Base-by-base conservation (phyloP, 92 coral and sea anemone species). In the Parazoanthus swiftii region DNA sequence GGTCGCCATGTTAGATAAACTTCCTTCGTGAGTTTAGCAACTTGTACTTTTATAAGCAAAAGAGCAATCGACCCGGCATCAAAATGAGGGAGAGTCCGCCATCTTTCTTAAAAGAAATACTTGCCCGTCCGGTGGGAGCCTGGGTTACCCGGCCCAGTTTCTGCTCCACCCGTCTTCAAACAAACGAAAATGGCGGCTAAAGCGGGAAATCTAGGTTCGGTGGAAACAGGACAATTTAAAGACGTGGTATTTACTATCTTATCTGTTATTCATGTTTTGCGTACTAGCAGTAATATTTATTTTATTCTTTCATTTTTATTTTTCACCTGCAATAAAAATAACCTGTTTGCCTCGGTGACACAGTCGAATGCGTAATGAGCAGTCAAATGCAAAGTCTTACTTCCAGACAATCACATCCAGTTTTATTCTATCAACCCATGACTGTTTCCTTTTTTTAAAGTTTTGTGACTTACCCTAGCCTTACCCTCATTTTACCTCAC, bases 101-200 rank as follows among this genome's bases (percentile, higher is more conserved):
- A 72, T 36, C 84, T 20, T 58, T 21, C 42, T 2, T 39, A 39
- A 39, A 29, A 29, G 33, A 29, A 29, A 29, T 29, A 39, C 42
- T 4, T 2, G 38, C 74, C 38, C 80, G 56, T 50, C 74, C 39
- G 29, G 29, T 23, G 25, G 50, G 44, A 42, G 65, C 81, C 83
- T 84, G 72, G 81, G 77, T 73, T 50, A 90, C 85, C 43, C 85
- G 85, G 43, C 85, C 71, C 85, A 80, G 72, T 54, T 63, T 80
- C 70, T 42, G 5, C 72, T 20, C 66, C 25, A 39, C 42, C 42
- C 42, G 42, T 29, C 76, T 38, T 72, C 37, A 26, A 38, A 72
- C 67, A 29, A 65, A 72, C 67, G 16, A 65, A 82, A 46, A 82
- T 82, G 86, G 86, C 86, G 63, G 86, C 86, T 48, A 25, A 82